Conservation (phyloP, 2,797 vertebrate species). For the Gymnocypris eckloni region DNA sequence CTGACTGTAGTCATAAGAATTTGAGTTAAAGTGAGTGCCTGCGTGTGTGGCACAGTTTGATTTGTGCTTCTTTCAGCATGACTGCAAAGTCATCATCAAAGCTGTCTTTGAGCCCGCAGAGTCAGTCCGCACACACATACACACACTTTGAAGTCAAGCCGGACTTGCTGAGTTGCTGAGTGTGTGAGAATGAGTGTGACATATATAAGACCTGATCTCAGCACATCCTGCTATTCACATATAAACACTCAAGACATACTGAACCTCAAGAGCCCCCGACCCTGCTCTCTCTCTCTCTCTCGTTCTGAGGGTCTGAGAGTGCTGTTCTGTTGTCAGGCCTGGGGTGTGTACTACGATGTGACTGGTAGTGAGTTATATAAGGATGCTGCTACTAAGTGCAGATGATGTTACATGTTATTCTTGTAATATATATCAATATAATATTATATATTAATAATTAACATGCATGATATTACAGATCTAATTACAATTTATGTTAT, state of each 20-base stretch:
- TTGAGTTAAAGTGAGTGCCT: conserved; percentile 11
- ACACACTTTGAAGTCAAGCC: conserved; percentile 52
- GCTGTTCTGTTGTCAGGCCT: conserved; percentile 11
- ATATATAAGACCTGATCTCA: conserved; percentile 39
- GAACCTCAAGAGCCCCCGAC: not conserved
- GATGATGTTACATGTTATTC: not conserved
- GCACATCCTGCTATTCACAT: conserved; percentile 32
- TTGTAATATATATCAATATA: not conserved
- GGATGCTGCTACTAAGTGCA: not conserved
- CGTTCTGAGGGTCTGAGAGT: conserved; percentile 10
- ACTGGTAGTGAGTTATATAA: conserved; percentile 9
- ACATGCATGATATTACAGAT: not conserved
- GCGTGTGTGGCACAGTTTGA: conserved; percentile 45
- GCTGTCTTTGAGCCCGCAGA: conserved; percentile 49
- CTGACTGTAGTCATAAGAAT: conserved; percentile 30
- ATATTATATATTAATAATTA: not conserved
- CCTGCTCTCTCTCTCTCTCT: not conserved
- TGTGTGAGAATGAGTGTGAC: conserved; percentile 30
- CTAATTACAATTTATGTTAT: not conserved
- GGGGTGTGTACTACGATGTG: not conserved
- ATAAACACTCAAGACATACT: conserved; percentile 28
- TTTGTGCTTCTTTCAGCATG: conserved; percentile 35
- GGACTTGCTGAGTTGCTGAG: conserved; percentile 25
- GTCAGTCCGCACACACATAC: conserved; percentile 29
- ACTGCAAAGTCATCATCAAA: conserved; percentile 57